phyloP scores from a whole-genome alignment of 2,113 vertebrate species.

The Periophthalmus modestus region DNA sequence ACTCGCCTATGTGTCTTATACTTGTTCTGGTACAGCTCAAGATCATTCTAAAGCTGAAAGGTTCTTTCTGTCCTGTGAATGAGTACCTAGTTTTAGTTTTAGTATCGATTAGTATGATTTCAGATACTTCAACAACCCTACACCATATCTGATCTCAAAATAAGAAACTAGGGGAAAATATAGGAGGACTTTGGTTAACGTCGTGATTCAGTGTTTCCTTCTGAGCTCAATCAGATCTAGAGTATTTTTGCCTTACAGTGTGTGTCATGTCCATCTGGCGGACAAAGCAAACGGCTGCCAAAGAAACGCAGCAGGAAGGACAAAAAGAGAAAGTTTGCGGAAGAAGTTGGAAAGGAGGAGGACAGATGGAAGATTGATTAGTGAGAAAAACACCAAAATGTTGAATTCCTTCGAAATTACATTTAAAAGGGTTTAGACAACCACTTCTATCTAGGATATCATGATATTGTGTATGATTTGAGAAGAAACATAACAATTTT shows the following conservation, averaged over 20 bases:
- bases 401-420: neutral
- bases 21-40: too few relatives aligned
- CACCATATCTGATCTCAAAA: neutral
- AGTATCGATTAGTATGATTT: too few relatives aligned
- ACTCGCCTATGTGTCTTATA: too few relatives aligned
- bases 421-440: neutral
- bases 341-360: neutral
- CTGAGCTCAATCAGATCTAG: neutral
- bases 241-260: conserved; percentile 13
- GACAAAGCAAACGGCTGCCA: conserved; percentile 21
- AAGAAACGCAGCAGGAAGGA: conserved; percentile 9
- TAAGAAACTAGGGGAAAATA: neutral
- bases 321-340: neutral
- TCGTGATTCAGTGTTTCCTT: neutral
- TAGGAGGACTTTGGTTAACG: neutral
- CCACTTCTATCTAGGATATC: too few relatives aligned
- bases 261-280: conserved; percentile 40
- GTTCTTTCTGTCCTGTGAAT: too few relatives aligned
- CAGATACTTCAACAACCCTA: too few relatives aligned
- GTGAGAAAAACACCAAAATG: neutral
- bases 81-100: too few relatives aligned
- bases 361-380: neutral
- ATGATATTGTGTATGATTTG: neutral
- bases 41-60: too few relatives aligned
- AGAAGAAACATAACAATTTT: neutral